These are phyloP conservation scores for Ophion ellenae DNA, from an alignment of 2,888 invertebrate genomes.

Conservation along the genomic window DNA sequence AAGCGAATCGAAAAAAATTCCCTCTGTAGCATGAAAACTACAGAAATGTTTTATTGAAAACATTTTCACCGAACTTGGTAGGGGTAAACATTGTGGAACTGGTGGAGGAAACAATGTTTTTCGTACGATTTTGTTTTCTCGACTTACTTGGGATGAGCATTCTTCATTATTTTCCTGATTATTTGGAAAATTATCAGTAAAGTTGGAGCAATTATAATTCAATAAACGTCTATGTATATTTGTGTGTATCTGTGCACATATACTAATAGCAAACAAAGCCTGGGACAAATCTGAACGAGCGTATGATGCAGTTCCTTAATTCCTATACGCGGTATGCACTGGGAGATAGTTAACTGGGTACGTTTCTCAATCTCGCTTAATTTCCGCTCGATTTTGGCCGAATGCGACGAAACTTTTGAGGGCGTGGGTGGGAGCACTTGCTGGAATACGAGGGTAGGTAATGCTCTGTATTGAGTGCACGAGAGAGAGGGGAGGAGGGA, in stretches of 20 bases:
- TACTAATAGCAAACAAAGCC: no score
- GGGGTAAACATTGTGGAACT: no score
- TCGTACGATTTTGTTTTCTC: no score
- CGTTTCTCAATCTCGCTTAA: slow-evolving; percentile 56
- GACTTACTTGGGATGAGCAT: not conserved
- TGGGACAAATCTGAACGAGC: not conserved
- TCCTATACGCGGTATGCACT: not conserved
- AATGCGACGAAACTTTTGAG: slow-evolving; percentile 24
- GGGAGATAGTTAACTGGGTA: not conserved
- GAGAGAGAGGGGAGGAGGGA: not conserved
- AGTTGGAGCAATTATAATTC: not conserved
- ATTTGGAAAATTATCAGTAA: not conserved
- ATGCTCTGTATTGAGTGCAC: slow-evolving; percentile 21
- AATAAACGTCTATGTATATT: not conserved
- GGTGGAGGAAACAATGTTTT: no score
- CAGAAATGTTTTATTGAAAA: no score
- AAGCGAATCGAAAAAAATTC: no score
- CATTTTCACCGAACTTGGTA: no score
- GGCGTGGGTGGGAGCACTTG: slow-evolving; percentile 31
- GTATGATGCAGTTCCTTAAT: not conserved
- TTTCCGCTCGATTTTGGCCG: slow-evolving; percentile 57
- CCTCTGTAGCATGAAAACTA: no score
- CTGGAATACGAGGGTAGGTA: slow-evolving; percentile 40
- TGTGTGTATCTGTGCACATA: no score
- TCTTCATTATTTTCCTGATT: not conserved